A percentile compares a stretch with the other conserved stretches of the same genome.
Evolutionary conservation across 1,140 invertebrate species (phyloP).

Genomic region (Popillia japonica): DNA sequence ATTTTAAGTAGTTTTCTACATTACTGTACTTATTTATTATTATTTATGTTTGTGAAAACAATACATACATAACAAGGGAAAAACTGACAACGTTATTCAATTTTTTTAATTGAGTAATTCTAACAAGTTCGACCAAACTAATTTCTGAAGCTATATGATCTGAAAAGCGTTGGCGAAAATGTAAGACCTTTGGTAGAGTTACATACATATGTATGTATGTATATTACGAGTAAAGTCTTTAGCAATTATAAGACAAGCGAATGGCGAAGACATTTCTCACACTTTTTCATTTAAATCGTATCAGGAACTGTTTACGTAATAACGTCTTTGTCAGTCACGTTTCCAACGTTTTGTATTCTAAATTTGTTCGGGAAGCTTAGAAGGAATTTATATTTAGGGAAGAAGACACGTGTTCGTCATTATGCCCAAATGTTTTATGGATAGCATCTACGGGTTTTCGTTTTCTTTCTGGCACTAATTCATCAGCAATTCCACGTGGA

Average conservation of each 20-base stretch:
- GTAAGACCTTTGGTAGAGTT: too few relatives aligned
- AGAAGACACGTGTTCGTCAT: not conserved
- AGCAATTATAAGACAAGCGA: not conserved
- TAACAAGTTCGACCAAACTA: not conserved
- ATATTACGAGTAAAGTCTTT: not conserved
- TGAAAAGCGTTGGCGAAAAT: not conserved
- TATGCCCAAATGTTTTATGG: not conserved
- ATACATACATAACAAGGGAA: too few relatives aligned
- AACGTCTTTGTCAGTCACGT: not conserved
- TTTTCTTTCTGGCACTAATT: too few relatives aligned
- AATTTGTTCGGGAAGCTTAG: not conserved
- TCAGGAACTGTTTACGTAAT: not conserved
- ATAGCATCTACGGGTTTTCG: too few relatives aligned
- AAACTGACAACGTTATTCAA: not conserved
- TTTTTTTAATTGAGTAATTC: not conserved
- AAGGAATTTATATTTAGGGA: not conserved
- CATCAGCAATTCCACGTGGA: too few relatives aligned
- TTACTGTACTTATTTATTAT: too few relatives aligned
- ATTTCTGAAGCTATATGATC: not conserved
- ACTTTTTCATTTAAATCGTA: not conserved
- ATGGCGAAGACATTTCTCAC: not conserved
- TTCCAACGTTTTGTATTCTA: not conserved
- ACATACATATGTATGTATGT: too few relatives aligned
- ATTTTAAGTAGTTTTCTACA: too few relatives aligned
- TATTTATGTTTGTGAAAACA: too few relatives aligned